Evolutionary conservation across 2,888 invertebrate species (phyloP).

Genomic region (Heliconius erato): DNA sequence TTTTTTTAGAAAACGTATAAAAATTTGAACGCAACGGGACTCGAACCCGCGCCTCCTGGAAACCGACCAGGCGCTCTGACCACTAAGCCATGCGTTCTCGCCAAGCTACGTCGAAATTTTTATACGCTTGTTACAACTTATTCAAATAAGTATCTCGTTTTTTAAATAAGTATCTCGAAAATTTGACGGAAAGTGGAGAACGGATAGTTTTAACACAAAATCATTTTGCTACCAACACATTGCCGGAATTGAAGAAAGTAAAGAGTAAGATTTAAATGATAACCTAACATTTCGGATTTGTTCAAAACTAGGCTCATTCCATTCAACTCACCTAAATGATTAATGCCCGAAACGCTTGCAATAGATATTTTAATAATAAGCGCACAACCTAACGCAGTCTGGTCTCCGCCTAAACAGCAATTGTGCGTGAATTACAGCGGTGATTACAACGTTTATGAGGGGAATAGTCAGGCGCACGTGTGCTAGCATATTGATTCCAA

Average conservation of each 20-base stretch:
- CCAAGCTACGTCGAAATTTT: too few relatives aligned
- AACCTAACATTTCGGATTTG: background rate
- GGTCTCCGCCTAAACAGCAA: conserved; percentile 58
- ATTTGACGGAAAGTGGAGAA: background rate
- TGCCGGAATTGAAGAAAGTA: background rate
- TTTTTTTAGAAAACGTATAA: too few relatives aligned
- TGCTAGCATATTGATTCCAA: conserved; percentile 82
- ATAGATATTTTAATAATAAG: conserved; percentile 54
- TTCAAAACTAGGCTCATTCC: background rate
- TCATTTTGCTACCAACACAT: background rate
- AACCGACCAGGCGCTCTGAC: too few relatives aligned
- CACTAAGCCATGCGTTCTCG: too few relatives aligned
- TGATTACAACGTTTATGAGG: conserved; percentile 67
- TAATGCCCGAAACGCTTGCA: conserved; percentile 23
- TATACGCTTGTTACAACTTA: too few relatives aligned
- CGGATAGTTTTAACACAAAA: background rate
- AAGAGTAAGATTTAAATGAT: background rate
- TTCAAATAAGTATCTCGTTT: too few relatives aligned
- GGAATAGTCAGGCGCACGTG: conserved; percentile 68
- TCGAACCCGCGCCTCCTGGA: too few relatives aligned
- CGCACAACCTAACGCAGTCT: conserved; percentile 50
- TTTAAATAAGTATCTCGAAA: too few relatives aligned
- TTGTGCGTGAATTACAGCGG: conserved; percentile 70
- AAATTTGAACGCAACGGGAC: too few relatives aligned
- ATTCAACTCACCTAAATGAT: background rate